These are phyloP conservation scores for Lagopus muta DNA, from an alignment of 2,113 vertebrate genomes.

Conservation along the genomic window DNA sequence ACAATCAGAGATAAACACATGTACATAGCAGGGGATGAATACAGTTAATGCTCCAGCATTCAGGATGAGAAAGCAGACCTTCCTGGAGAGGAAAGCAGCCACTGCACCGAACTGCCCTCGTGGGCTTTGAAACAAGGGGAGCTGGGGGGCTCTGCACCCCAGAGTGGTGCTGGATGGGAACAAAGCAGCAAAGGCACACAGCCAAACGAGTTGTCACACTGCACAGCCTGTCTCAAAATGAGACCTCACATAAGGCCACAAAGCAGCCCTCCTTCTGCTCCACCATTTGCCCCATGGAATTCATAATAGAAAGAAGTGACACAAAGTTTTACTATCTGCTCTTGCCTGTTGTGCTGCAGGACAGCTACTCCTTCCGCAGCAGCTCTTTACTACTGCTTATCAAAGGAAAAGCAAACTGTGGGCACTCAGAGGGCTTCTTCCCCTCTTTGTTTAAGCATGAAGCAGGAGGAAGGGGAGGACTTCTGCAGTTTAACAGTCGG, in stretches of 20 bases:
- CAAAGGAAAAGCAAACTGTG: background rate
- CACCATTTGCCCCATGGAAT: background rate
- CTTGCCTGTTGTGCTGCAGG: background rate
- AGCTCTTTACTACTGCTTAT: background rate
- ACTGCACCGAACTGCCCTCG: background rate
- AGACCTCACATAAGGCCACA: background rate
- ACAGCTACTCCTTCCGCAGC: background rate
- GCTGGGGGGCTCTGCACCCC: background rate
- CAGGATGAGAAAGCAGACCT: background rate
- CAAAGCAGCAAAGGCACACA: background rate
- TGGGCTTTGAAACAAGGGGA: background rate
- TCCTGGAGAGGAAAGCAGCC: background rate
- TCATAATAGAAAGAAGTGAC: background rate
- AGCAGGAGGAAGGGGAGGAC: background rate
- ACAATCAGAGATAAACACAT: background rate
- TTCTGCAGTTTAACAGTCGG: background rate
- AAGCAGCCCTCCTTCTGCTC: background rate
- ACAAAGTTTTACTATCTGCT: background rate
- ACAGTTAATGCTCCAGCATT: background rate
- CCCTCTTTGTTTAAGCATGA: background rate
- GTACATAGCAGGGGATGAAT: accelerated
- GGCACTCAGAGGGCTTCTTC: background rate
- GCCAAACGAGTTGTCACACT: background rate
- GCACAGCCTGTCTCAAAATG: background rate
- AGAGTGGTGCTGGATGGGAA: accelerated